Conservation (phyloP, 2,888 invertebrate genomes). For the Apotomis betuletana region DNA sequence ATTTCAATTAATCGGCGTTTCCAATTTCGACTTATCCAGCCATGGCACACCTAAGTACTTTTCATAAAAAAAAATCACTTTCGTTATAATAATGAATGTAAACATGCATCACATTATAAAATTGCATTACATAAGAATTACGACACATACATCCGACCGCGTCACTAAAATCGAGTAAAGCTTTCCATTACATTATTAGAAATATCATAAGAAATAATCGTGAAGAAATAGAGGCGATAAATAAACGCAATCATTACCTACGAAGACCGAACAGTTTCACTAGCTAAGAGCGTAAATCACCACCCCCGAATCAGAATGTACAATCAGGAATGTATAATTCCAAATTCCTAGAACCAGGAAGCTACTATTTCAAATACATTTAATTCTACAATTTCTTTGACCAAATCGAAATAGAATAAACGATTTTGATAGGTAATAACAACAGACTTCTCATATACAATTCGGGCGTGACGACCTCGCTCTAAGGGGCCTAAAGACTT, state of each 20-base stretch:
- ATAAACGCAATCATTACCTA: constrained; percentile 33
- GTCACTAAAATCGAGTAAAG: constrained; percentile 42
- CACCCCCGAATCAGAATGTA: too few species aligned
- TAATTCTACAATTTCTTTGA: not conserved
- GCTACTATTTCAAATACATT: too few species aligned
- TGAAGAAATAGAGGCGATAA: constrained; percentile 33
- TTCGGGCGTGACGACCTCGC: not conserved
- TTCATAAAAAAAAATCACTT: constrained; percentile 25
- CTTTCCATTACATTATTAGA: constrained; percentile 40
- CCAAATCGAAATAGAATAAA: too few species aligned
- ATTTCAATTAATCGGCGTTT: constrained; percentile 18
- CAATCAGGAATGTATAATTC: too few species aligned
- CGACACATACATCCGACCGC: constrained; percentile 37
- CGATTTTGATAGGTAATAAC: too few species aligned
- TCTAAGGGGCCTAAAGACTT: not conserved
- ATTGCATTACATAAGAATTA: constrained; percentile 35
- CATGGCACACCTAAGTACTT: constrained; percentile 40
- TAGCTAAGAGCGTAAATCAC: constrained; percentile 42
- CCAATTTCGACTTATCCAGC: constrained; percentile 27
- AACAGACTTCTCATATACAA: not conserved
- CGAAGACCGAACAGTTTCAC: constrained; percentile 33
- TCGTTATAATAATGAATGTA: constrained; percentile 30
- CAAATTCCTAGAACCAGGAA: too few species aligned
- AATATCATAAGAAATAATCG: constrained; percentile 37
- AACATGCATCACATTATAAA: constrained; percentile 41